Base-by-base conservation (phyloP, 37 sponge, comb jelly and placozoan genomes). In the Mnemiopsis leidyi region DNA sequence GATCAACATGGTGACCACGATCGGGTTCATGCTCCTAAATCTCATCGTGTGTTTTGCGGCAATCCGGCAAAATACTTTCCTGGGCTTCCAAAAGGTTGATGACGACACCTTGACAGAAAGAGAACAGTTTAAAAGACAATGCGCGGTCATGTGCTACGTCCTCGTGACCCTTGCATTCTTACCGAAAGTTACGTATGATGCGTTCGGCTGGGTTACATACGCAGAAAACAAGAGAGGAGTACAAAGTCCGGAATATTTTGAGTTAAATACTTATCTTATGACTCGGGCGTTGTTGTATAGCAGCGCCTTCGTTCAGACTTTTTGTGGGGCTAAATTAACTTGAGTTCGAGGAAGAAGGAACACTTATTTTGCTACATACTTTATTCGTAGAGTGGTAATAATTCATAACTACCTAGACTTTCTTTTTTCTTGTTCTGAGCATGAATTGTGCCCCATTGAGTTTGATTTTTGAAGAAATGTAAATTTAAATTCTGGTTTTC, bases 21-120 rank as follows among this genome's bases (percentile, higher is more conserved):
- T 18, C n/a, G 75, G 75, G 75, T 71, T 71, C 75, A n/a, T 71
- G 75, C 26, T 71, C 75, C 30, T 71, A 29, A 71, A 71, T 25
- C 5, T 71, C 3, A 25, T 2, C 21, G 30, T 71, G n/a, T n/a
- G 30, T n/a, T n/a, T 18, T 29, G 30, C 75, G 7, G 75, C 75
- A 13, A 71, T 28, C 75, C 61, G 61, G 9, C 5, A 13, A 18
- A 23, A 7, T 25, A 18, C 75, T 71, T 5, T 71, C 30, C 20
- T 71, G 30, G 30, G 30, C 7, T 28, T 7, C 75, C 75, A 25
- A 13, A 71, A 71, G 30, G 61, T 48, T 48, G 5, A 48, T 48
- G 25, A 71, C n/a, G 30, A 5, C 75, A 71, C 30, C 30, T 5
- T 71, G 75, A 71, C n/a, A 29, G 75, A 71, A n/a, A 71, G 75